A percentile compares a stretch with the other conserved stretches of the same genome.
These are phyloP conservation scores for Riptortus pedestris DNA, from an alignment of 1,140 invertebrate genomes.

Conservation along the genomic window DNA sequence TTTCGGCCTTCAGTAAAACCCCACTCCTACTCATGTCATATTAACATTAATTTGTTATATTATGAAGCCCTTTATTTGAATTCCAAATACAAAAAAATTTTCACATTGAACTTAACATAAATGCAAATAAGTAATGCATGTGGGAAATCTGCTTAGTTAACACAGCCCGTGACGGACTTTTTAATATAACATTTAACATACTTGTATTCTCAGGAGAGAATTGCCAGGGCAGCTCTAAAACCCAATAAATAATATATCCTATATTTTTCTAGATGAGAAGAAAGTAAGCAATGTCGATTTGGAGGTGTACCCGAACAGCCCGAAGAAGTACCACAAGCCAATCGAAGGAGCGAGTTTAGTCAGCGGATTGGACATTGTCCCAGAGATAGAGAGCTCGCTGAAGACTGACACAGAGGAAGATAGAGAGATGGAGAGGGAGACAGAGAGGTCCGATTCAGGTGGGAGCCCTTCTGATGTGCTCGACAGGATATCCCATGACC, in stretches of 20 bases:
- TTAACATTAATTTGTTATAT: too few relatives aligned
- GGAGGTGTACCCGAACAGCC: slow-evolving; percentile 23
- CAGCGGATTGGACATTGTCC: neutral
- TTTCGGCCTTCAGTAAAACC: too few relatives aligned
- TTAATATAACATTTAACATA: too few relatives aligned
- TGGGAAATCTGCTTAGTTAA: too few relatives aligned
- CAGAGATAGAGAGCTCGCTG: neutral
- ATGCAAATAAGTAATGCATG: too few relatives aligned
- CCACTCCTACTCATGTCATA: too few relatives aligned
- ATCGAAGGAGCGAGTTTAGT: neutral
- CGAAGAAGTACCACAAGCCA: slow-evolving; percentile 13
- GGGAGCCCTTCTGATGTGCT: slow-evolving; percentile 16
- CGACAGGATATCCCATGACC: slow-evolving; percentile 20
- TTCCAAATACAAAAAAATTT: too few relatives aligned
- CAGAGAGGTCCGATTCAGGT: neutral
- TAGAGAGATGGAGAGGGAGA: neutral
- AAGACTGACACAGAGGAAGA: neutral
- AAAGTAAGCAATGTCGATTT: slow-evolving; percentile 18
- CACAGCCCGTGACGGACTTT: too few relatives aligned
- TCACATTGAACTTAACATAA: too few relatives aligned
- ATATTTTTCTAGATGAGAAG: slow-evolving; percentile 10
- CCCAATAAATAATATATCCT: neutral
- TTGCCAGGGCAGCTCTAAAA: too few relatives aligned
- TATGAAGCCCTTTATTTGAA: too few relatives aligned
- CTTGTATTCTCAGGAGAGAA: too few relatives aligned